Evolutionary conservation across 2,113 vertebrate genomes (phyloP).

Genomic region (Albula glossodonta): DNA sequence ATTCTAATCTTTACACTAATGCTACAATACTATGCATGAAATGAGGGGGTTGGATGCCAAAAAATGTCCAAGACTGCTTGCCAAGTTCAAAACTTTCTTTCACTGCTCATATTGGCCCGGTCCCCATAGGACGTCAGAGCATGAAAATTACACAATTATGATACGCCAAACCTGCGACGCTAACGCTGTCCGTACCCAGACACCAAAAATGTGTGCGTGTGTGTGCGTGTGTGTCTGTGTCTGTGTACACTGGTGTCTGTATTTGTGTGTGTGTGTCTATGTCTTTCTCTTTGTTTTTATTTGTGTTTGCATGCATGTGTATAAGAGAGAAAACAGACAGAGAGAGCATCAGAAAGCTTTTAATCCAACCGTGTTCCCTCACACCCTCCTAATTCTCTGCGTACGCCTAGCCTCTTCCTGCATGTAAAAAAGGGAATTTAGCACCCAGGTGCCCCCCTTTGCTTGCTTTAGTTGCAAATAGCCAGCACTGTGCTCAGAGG

Average conservation of each 20-base stretch:
- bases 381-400: background rate
- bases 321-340: background rate
- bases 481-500: slow-evolving; percentile 10
- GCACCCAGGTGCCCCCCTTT: background rate
- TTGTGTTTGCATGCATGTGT: too few relatives aligned
- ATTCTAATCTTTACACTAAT: background rate
- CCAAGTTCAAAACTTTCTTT: background rate
- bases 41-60: background rate
- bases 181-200: background rate
- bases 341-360: background rate
- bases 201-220: background rate
- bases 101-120: background rate
- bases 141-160: background rate
- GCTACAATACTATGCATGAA: background rate
- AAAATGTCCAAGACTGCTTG: background rate
- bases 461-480: background rate
- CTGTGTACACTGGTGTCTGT: background rate
- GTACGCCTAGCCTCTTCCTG: background rate
- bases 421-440: slow-evolving; percentile 5
- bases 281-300: too few relatives aligned
- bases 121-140: background rate
- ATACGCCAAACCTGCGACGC: background rate
- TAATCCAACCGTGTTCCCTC: background rate
- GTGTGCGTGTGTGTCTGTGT: background rate
- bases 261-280: background rate